Conservation (phyloP, 1,140 invertebrate genomes). For the Drosophila repletoides region DNA sequence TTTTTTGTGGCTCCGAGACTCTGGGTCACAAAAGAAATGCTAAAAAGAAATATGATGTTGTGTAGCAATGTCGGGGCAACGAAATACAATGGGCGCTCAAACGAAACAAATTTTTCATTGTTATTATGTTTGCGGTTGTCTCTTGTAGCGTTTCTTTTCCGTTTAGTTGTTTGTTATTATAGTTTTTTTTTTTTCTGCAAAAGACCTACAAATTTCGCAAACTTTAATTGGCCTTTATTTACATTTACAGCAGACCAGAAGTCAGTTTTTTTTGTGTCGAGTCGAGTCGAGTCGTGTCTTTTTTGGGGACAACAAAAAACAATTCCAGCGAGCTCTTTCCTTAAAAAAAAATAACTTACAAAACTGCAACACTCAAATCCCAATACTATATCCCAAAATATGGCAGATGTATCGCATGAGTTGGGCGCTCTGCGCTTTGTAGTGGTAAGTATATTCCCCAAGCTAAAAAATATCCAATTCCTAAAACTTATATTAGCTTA, state of each 20-base stretch:
- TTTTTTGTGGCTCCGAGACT: conserved; percentile 29
- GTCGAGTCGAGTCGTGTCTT: too few species aligned
- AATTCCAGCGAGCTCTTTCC: conserved; percentile 14
- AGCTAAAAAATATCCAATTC: neutral
- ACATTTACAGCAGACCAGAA: conserved; percentile 19
- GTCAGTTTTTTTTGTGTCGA: too few species aligned
- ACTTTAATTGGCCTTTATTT: conserved; percentile 42
- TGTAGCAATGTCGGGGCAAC: conserved; percentile 49
- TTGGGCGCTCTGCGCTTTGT: conserved; percentile 76
- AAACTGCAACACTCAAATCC: conserved; percentile 49
- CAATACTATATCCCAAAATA: conserved; percentile 48
- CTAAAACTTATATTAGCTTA: too few species aligned
- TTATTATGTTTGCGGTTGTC: conserved; percentile 30
- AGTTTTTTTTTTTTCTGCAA: conserved; percentile 26
- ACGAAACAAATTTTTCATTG: conserved; percentile 54
- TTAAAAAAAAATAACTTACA: conserved; percentile 15
- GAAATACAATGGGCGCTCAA: conserved; percentile 41
- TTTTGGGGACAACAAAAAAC: too few species aligned
- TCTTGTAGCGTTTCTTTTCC: conserved; percentile 35
- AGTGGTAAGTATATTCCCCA: conserved; percentile 63
- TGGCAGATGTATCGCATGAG: conserved; percentile 80
- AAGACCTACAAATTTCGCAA: conserved; percentile 32
- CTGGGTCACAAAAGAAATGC: conserved; percentile 69
- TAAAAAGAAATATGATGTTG: conserved; percentile 37
- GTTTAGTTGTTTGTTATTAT: conserved; percentile 36